A percentile compares a stretch with the other conserved stretches of the same genome.
Evolutionary conservation across 2,797 vertebrate species (phyloP).

Genomic region (Microctenopoma lineatum): DNA sequence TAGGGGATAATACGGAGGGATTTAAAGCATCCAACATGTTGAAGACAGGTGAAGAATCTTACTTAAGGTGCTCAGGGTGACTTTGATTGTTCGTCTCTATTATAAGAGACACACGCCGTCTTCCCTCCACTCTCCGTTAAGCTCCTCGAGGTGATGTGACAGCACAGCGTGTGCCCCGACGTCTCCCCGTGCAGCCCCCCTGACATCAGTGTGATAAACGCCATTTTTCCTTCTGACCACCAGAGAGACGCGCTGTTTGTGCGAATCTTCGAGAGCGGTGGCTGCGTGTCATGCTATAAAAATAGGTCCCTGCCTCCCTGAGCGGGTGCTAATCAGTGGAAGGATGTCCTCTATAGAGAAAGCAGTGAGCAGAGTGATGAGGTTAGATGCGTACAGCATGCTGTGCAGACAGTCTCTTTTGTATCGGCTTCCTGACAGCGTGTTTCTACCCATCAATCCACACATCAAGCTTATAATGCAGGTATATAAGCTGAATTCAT

Average conservation of each 20-base stretch:
- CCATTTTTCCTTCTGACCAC: slow-evolving; percentile 33
- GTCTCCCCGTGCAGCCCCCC: slow-evolving; percentile 2
- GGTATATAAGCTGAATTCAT: slow-evolving; percentile 2
- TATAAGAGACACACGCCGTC: slow-evolving; percentile 8
- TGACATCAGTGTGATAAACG: slow-evolving; percentile 18
- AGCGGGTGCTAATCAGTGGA: slow-evolving; percentile 30
- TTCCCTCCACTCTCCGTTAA: slow-evolving; percentile 19
- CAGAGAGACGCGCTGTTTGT: slow-evolving; percentile 45
- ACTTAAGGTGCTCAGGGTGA: background rate
- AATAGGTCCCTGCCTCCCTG: slow-evolving; percentile 21
- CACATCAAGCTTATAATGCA: background rate
- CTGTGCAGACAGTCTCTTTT: background rate
- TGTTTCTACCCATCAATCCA: slow-evolving; percentile 30
- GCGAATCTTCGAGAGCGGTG: slow-evolving; percentile 49
- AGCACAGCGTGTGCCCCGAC: background rate
- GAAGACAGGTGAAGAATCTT: slow-evolving; percentile 12
- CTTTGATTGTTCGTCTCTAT: background rate
- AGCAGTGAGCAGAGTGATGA: slow-evolving; percentile 13
- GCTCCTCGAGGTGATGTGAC: slow-evolving; percentile 20
- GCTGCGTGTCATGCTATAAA: slow-evolving; percentile 43
- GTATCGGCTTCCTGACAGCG: background rate
- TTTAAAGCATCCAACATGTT: background rate
- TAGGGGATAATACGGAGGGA: background rate
- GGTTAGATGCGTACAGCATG: background rate
- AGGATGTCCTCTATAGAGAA: slow-evolving; percentile 33